phyloP scores from a whole-genome alignment of 2,888 invertebrate genomes.

The Xestia xanthographa region DNA sequence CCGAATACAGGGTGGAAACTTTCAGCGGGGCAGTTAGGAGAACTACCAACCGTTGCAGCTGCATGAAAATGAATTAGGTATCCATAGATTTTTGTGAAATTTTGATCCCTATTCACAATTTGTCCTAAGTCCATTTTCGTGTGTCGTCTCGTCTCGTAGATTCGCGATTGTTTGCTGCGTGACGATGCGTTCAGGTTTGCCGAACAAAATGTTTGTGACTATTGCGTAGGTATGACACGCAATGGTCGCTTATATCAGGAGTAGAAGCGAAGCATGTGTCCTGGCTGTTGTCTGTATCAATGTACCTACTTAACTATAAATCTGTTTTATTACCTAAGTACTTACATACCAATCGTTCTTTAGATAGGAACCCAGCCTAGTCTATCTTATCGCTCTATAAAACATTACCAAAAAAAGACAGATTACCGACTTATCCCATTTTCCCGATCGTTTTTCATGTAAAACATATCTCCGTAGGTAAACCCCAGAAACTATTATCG shows the following conservation, averaged over 20 bases:
- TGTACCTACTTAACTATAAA: background rate
- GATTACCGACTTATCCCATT: slow-evolving; percentile 13
- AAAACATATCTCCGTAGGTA: slow-evolving; percentile 36
- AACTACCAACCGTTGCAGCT: too few relatives aligned
- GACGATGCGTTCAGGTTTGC: too few relatives aligned
- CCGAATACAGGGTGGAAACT: too few relatives aligned
- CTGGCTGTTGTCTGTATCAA: background rate
- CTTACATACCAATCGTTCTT: background rate
- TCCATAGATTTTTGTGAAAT: too few relatives aligned
- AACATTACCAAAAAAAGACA: slow-evolving; percentile 3
- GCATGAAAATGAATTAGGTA: too few relatives aligned
- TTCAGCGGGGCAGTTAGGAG: too few relatives aligned
- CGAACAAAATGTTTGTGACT: too few relatives aligned
- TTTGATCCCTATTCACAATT: too few relatives aligned
- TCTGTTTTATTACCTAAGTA: background rate
- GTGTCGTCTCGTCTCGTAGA: background rate
- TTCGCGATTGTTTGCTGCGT: too few relatives aligned
- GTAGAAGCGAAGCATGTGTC: background rate
- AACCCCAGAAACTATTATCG: slow-evolving; percentile 46
- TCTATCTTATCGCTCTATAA: slow-evolving; percentile 19
- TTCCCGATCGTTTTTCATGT: slow-evolving; percentile 28
- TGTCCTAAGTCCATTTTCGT: too few relatives aligned
- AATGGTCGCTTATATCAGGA: background rate
- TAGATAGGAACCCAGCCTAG: background rate
- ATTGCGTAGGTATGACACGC: background rate